These are phyloP conservation scores for Mythimna impura DNA, from an alignment of 2,888 invertebrate species.

Conservation along the genomic window DNA sequence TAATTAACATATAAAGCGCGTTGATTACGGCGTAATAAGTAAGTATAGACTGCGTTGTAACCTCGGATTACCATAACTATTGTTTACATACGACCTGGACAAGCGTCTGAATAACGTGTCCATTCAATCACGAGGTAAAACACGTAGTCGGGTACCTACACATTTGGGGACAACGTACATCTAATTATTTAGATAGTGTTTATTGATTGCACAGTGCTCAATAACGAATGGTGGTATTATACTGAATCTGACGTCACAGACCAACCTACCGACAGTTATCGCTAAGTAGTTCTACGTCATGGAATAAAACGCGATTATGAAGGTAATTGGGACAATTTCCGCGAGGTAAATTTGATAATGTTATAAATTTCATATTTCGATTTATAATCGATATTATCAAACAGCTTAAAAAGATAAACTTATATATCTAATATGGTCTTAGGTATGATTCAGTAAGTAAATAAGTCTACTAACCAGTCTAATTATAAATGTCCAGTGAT, in stretches of 20 bases:
- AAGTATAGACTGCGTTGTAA: slow-evolving; percentile 46
- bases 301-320: slow-evolving; percentile 41
- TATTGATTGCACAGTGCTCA: slow-evolving; percentile 34
- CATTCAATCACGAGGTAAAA: slow-evolving; percentile 23
- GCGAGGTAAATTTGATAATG: slow-evolving; percentile 15
- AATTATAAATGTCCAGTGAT: neutral
- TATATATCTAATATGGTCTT: no score
- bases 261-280: slow-evolving; percentile 48
- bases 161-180: slow-evolving; percentile 47
- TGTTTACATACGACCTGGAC: slow-evolving; percentile 43
- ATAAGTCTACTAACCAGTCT: neutral
- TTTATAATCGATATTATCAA: slow-evolving; percentile 29
- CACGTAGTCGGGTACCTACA: slow-evolving; percentile 29
- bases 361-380: slow-evolving; percentile 3
- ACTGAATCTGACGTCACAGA: slow-evolving; percentile 58
- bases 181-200: slow-evolving; percentile 29
- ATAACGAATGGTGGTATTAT: slow-evolving; percentile 21
- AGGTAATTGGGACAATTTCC: slow-evolving; percentile 31
- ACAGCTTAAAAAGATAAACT: slow-evolving; percentile 12
- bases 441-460: neutral
- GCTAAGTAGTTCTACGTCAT: slow-evolving; percentile 27
- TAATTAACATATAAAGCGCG: slow-evolving; percentile 45
- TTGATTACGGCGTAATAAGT: slow-evolving; percentile 35
- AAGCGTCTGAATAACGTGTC: slow-evolving; percentile 18
- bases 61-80: slow-evolving; percentile 47